Evolutionary conservation across 1,140 invertebrate species (phyloP), one percentile per base, ranked within the genome.

Genomic region (Phortica variegata): DNA sequence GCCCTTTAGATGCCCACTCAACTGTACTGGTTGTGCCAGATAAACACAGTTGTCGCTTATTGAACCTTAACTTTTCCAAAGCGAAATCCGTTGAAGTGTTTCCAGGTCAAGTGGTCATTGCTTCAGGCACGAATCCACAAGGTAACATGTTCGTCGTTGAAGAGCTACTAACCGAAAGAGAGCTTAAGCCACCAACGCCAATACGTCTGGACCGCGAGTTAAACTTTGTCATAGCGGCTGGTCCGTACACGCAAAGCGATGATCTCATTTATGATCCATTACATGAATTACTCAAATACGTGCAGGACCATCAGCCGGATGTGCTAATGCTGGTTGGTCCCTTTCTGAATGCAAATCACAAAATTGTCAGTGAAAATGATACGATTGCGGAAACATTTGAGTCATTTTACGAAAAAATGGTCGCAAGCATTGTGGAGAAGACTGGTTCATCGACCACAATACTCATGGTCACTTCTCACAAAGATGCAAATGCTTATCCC

Each of bases 311-410:
- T 36, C 82, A 84, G 60, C 93, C 93, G 2, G 84, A 95, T 70
- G 76, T 94, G 4, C 80, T 91, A 21, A 81, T 96, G 54, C 77
- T 95, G 39, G 80, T 87, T 5, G 93, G 93, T 0, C 92, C 93
- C 4, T 91, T 95, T 60, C 59, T 94, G 23, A 90, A 95, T 61
- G 76, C 77, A 6, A 83, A 80, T 43, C 85, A 91, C 73, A 73
- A 79, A 1, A 77, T 82, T 19, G 74, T 90, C 19, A 76, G 79
- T 32, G 80, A 84, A 43, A 78, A 79, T 42, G 77, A 79, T 3
- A 52, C 50, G 7, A 75, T 84, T 44, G 76, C 77, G 0, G 82
- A 85, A 52, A 84, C 86, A 1, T 90, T 82, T 73, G 84, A 87
- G 39, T 79, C 84, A 3, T 82, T 87, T 47, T 92, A 92, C 66